Base-by-base conservation (phyloP, 1,140 invertebrate species). In the Drosophila rhopaloa region DNA sequence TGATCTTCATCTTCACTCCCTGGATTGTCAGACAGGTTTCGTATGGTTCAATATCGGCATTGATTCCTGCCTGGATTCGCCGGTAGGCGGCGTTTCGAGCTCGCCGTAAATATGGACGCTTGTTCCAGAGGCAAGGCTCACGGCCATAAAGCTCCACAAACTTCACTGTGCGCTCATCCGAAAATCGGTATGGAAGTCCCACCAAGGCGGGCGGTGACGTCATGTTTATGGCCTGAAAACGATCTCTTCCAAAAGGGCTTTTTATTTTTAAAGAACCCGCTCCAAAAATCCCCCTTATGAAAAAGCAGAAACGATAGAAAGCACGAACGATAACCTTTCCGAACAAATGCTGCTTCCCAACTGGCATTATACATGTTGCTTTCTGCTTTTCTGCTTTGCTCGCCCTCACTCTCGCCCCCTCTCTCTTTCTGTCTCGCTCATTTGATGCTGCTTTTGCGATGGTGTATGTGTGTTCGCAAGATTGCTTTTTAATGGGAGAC, bases 41-140 rank as follows among this genome's bases (percentile, higher is more conserved):
- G 14, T 50, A 43, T 0, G 44, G 16, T 0, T 70, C 59, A 0
- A 47, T 44, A 11, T 67, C 56, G 8, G 47, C 16, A 47, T 89
- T 89, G 2, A 88, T 75, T 16, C 76, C 82, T 5, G 27, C 43
- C 47, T 89, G 84, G 9, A 89, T 70, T 27, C 83, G 80, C 40
- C 61, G 79, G 14, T 89, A 62, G 10, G 83, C 83, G 0, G 51
- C 60, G 46, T 75, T 84, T 1, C 84, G 61, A 9, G 77, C 79
- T 16, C 68, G 50, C 24, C 41, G 44, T n/a, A 73, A 24, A 13
- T 77, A 76, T 6, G 72, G 76, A 7, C 50, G 44, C 41, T 79
- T 66, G 38, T 78, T 84, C 84, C 84, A 88, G 0, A 88, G 59
- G 16, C 84, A 88, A 1, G 84, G 73, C 35, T 89, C 84, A 1